These are phyloP conservation scores for Temnothorax ravouxi DNA, from an alignment of 2,888 invertebrate genomes.

Conservation along the genomic window DNA sequence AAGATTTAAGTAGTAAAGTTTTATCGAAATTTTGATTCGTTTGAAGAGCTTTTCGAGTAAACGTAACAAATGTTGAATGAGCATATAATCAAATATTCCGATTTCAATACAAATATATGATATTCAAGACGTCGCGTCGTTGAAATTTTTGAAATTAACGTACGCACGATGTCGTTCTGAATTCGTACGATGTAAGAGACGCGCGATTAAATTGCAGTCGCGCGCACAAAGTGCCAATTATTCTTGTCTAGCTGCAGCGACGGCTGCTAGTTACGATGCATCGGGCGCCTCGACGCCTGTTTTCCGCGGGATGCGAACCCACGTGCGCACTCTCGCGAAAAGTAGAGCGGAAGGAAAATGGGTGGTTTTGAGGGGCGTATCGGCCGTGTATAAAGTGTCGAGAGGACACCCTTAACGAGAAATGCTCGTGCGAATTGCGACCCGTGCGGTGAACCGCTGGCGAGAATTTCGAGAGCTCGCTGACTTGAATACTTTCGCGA, in stretches of 20 bases:
- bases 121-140: neutral
- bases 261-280: slow-evolving; percentile 67
- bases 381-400: slow-evolving; percentile 49
- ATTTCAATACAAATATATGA: neutral
- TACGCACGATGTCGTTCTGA: neutral
- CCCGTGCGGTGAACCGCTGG: slow-evolving; percentile 30
- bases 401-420: slow-evolving; percentile 42
- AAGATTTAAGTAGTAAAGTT: neutral
- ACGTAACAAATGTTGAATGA: neutral
- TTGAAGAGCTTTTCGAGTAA: neutral
- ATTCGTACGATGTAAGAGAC: slow-evolving; percentile 1
- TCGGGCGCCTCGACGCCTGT: slow-evolving; percentile 56
- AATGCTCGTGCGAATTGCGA: slow-evolving; percentile 48
- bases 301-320: slow-evolving; percentile 66
- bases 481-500: slow-evolving; percentile 45
- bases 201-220: slow-evolving; percentile 37
- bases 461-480: slow-evolving; percentile 34
- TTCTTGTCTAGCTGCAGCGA: slow-evolving; percentile 46
- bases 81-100: neutral
- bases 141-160: slow-evolving; percentile 11
- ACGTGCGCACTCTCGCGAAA: slow-evolving; percentile 64
- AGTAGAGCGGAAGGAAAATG: slow-evolving; percentile 68
- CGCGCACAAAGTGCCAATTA: slow-evolving; percentile 54
- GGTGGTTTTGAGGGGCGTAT: slow-evolving; percentile 56
- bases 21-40: neutral